phyloP scores from a whole-genome alignment of 2,113 vertebrate genomes.

The Deroptyus accipitrinus region DNA sequence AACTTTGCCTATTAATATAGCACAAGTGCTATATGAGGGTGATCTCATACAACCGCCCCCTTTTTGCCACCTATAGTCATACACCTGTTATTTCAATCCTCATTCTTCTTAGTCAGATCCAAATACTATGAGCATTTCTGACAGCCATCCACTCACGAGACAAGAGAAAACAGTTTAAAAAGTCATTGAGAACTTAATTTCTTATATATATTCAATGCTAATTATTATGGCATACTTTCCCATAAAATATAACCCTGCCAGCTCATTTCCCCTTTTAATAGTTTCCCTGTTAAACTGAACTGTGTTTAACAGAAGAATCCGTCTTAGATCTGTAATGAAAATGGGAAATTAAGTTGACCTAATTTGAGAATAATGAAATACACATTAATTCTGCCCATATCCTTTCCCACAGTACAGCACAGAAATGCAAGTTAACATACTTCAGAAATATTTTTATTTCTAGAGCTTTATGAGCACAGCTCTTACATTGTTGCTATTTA shows the following conservation, averaged over 20 bases:
- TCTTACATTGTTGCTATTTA: constrained; percentile 30
- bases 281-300: not conserved
- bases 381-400: not conserved
- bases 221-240: not conserved
- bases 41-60: not conserved
- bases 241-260: not conserved
- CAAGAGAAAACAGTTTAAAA: not conserved
- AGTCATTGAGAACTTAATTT: not conserved
- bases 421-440: not conserved
- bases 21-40: not conserved
- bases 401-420: not conserved
- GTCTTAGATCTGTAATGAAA: not conserved
- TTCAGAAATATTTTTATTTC: constrained; percentile 39
- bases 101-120: not conserved
- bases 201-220: not conserved
- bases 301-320: not conserved
- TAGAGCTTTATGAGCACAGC: not conserved
- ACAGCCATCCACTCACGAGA: not conserved
- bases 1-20: not conserved
- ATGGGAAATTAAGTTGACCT: not conserved
- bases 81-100: not conserved
- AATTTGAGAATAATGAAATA: not conserved
- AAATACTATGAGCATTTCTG: not conserved
- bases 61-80: not conserved
- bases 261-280: not conserved